A percentile compares a stretch with the other conserved stretches of the same genome.
These are phyloP conservation scores for Diplodus puntazzo DNA, from an alignment of 2,797 vertebrate genomes.

Conservation along the genomic window DNA sequence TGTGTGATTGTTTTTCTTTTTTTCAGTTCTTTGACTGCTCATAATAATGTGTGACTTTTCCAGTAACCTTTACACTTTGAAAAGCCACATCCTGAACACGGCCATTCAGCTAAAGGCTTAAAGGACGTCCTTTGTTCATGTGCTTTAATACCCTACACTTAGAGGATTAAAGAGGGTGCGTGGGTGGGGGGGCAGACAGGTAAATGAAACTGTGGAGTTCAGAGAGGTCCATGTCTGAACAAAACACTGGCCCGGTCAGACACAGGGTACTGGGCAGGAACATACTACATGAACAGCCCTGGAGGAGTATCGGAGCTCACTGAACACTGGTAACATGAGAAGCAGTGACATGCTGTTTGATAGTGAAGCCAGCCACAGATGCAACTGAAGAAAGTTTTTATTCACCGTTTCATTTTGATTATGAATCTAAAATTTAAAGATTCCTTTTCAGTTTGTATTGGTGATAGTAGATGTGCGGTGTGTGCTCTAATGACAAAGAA, in stretches of 20 bases:
- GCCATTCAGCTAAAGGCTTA: conserved; percentile 62
- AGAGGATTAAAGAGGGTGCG: conserved; percentile 64
- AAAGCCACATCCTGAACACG: conserved; percentile 41
- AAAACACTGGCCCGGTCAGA: conserved; percentile 66
- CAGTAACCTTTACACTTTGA: conserved; percentile 48
- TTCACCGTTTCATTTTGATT: background rate
- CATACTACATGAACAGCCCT: conserved; percentile 39
- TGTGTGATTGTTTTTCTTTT: conserved; percentile 23
- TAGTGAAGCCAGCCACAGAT: conserved; percentile 19
- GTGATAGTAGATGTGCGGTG: background rate
- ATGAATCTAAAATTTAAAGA: conserved; percentile 16
- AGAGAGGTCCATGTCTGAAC: conserved; percentile 63
- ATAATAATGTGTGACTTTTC: conserved; percentile 29
- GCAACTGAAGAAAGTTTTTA: background rate
- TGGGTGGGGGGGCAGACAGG: conserved; percentile 51
- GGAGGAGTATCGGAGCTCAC: conserved; percentile 52
- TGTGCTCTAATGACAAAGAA: background rate
- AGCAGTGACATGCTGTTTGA: conserved; percentile 33
- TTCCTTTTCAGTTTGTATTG: conserved; percentile 1
- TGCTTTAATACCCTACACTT: conserved; percentile 66
- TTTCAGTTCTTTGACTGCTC: conserved; percentile 4
- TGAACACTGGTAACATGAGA: conserved; percentile 40
- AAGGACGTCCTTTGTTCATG: conserved; percentile 73
- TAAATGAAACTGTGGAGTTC: conserved; percentile 68
- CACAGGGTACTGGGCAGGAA: conserved; percentile 56